phyloP scores from a whole-genome alignment of 2,888 invertebrate genomes.

The Opisthograptis luteolata region DNA sequence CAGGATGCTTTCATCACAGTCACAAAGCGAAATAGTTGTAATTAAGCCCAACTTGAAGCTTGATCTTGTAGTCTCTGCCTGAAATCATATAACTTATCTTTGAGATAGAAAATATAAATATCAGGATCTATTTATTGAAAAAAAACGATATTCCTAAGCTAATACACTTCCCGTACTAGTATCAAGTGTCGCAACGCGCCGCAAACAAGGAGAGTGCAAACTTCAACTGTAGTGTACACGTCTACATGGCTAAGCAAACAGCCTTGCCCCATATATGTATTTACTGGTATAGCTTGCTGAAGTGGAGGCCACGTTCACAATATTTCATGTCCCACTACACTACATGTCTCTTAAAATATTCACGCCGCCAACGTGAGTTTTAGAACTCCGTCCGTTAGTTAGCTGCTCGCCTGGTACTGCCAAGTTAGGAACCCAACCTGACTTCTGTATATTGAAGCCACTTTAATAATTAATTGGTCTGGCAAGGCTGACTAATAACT shows the following conservation, averaged over 20 bases:
- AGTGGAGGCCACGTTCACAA: constrained; percentile 47
- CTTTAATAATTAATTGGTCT: constrained; percentile 45
- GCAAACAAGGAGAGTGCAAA: constrained; percentile 18
- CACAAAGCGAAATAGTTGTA: no score
- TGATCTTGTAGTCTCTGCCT: no score
- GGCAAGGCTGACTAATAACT: neutral
- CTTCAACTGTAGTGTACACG: constrained; percentile 22
- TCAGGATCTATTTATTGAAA: no score
- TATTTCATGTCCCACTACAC: constrained; percentile 49
- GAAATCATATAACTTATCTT: no score
- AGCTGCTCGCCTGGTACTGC: constrained; percentile 43
- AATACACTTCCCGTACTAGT: neutral
- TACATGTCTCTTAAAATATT: constrained; percentile 34
- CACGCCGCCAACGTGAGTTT: constrained; percentile 34
- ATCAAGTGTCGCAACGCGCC: constrained; percentile 1
- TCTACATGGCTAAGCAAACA: constrained; percentile 29
- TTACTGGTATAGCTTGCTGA: constrained; percentile 5
- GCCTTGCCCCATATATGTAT: constrained; percentile 41
- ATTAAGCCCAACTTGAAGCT: no score
- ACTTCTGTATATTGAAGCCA: constrained; percentile 43
- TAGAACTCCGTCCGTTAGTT: constrained; percentile 39
- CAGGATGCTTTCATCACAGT: no score
- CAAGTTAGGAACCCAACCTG: constrained; percentile 20
- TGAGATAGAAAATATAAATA: no score
- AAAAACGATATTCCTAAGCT: neutral